These are phyloP conservation scores for Tetanocera ferruginea DNA, from an alignment of 2,888 invertebrate genomes.

Conservation along the genomic window DNA sequence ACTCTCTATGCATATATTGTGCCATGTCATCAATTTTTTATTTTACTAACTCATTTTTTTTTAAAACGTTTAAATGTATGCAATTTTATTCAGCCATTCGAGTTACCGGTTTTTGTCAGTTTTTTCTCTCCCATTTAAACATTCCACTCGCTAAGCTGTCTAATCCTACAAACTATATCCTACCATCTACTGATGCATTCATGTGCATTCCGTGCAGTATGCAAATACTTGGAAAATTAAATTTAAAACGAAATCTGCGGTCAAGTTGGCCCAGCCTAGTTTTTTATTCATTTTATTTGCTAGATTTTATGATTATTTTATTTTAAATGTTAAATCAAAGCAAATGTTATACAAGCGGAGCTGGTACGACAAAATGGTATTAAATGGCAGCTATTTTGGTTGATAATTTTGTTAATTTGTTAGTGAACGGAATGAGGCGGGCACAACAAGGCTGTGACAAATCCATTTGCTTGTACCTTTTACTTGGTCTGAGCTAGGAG, in stretches of 20 bases:
- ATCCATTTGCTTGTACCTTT: background rate
- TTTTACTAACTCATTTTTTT: background rate
- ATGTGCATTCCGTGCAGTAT: slow-evolving; percentile 16
- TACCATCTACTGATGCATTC: background rate
- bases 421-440: slow-evolving; percentile 3
- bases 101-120: background rate
- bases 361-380: background rate
- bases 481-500: background rate
- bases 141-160: background rate
- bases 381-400: slow-evolving; percentile 8
- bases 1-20: no score
- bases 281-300: slow-evolving; percentile 1
- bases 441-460: background rate
- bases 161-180: background rate
- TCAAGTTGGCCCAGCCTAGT: slow-evolving; percentile 25
- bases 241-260: slow-evolving; percentile 34
- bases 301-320: background rate
- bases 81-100: background rate
- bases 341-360: background rate
- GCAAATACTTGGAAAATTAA: slow-evolving; percentile 34
- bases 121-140: background rate
- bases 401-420: slow-evolving; percentile 43
- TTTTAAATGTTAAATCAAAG: background rate
- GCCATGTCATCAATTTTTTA: no score
- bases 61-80: background rate